phyloP scores from a whole-genome alignment of 2,888 invertebrate species.

The Gibbula magus region DNA sequence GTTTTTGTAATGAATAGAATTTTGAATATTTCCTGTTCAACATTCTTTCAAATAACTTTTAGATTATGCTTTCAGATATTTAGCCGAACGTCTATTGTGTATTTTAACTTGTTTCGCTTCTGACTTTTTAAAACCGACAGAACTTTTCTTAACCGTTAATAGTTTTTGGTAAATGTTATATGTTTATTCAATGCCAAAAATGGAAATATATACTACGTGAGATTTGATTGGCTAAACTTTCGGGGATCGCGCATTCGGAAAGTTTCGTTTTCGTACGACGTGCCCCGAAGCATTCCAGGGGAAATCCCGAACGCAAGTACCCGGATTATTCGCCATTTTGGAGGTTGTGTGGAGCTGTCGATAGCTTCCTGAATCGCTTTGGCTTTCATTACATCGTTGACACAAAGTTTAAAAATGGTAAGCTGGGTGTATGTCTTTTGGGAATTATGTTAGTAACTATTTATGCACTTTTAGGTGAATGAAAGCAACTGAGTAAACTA shows the following conservation, averaged over 20 bases:
- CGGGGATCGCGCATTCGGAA: background rate
- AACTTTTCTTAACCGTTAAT: too few species aligned
- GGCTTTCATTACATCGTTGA: background rate
- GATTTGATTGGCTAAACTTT: conserved; percentile 44
- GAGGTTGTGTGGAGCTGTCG: conserved; percentile 9
- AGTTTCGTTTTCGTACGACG: background rate
- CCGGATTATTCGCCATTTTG: conserved; percentile 46
- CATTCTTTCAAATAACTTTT: too few species aligned
- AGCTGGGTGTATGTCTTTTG: background rate
- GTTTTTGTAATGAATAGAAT: too few species aligned
- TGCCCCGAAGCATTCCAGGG: conserved; percentile 24
- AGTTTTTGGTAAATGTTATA: too few species aligned
- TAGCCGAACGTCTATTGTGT: too few species aligned
- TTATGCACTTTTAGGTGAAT: too few species aligned
- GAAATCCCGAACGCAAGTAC: conserved; percentile 33
- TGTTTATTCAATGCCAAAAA: conserved; percentile 40
- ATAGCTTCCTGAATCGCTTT: conserved; percentile 15
- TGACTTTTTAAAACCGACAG: too few species aligned
- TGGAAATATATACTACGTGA: conserved; percentile 38
- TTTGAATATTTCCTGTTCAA: too few species aligned
- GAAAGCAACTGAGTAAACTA: too few species aligned
- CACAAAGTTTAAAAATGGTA: conserved; percentile 2
- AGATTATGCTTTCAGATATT: too few species aligned
- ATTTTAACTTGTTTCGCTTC: too few species aligned
- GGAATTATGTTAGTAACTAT: background rate